Evolutionary conservation across 2,113 vertebrate genomes (phyloP).

Genomic region (Vulpes ferrilata): DNA sequence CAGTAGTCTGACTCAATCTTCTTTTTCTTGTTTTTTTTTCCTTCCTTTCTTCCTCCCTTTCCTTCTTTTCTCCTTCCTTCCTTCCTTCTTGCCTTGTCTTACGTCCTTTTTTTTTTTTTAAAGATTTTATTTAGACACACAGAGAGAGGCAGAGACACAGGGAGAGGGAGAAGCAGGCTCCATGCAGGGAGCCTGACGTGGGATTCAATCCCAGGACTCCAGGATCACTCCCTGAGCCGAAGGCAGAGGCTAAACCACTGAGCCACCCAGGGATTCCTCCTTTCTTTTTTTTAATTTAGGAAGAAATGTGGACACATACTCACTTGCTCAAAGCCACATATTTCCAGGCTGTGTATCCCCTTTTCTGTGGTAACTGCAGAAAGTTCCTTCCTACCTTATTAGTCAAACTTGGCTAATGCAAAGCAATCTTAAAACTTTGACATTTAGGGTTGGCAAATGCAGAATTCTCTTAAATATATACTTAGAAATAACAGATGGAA

Average conservation of each 20-base stretch:
- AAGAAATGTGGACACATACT: background rate
- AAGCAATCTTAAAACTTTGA: slow-evolving; percentile 34
- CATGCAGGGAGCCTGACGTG: too few relatives aligned
- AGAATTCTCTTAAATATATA: slow-evolving; percentile 30
- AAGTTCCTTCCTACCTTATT: background rate
- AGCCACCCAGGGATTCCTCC: too few relatives aligned
- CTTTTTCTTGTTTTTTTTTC: background rate
- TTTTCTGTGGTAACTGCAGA: background rate
- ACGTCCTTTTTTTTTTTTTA: background rate
- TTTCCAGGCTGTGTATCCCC: background rate
- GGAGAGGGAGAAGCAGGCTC: too few relatives aligned
- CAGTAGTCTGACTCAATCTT: background rate
- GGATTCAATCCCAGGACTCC: too few relatives aligned
- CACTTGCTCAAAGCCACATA: background rate
- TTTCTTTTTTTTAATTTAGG: background rate
- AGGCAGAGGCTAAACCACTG: too few relatives aligned
- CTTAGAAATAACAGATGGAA: slow-evolving; percentile 23
- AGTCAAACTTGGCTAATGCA: background rate
- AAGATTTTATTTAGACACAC: too few relatives aligned
- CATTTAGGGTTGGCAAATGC: background rate
- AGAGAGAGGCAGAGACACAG: too few relatives aligned
- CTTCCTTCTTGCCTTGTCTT: background rate
- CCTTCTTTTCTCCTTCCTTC: background rate
- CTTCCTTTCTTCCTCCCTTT: background rate
- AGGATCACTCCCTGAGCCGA: too few relatives aligned